phyloP scores from a whole-genome alignment of 2,113 vertebrate species.

The Origma solitaria region DNA sequence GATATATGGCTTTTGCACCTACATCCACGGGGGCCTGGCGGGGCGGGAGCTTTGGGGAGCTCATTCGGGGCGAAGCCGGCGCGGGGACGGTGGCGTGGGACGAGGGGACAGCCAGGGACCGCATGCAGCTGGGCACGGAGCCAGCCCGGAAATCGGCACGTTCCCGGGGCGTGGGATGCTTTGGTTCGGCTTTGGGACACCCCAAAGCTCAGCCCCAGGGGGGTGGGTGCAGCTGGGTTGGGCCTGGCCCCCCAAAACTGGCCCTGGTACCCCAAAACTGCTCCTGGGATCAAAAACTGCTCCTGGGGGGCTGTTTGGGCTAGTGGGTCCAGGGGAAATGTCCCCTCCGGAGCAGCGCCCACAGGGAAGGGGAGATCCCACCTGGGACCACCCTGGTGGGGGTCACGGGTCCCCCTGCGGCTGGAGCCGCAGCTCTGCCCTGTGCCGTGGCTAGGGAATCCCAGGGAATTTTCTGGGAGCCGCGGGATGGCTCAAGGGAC shows the following conservation, averaged over 20 bases:
- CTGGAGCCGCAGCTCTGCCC: neutral
- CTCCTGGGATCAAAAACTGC: neutral
- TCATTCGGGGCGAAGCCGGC: neutral
- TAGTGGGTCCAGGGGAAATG: rapidly evolving
- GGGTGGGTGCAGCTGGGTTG: neutral
- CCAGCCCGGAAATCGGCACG: neutral
- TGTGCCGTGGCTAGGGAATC: neutral
- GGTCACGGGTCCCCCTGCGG: rapidly evolving
- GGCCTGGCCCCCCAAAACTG: neutral
- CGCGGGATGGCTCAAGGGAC: neutral
- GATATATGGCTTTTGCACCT: constrained; percentile 70
- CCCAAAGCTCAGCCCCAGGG: neutral
- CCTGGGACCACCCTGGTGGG: neutral
- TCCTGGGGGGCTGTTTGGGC: neutral
- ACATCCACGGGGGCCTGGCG: neutral
- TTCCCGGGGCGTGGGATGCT: neutral
- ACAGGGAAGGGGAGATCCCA: rapidly evolving
- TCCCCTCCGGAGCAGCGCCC: neutral
- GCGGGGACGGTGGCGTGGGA: neutral
- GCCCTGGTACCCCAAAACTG: neutral
- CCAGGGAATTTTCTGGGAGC: neutral
- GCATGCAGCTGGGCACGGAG: constrained; percentile 15
- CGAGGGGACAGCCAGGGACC: neutral
- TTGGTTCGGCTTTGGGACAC: constrained; percentile 30
- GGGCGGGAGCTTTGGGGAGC: neutral